Base-by-base conservation (phyloP, 35 echinoderm and acorn worm species). In the Ophioderma brevispina region DNA sequence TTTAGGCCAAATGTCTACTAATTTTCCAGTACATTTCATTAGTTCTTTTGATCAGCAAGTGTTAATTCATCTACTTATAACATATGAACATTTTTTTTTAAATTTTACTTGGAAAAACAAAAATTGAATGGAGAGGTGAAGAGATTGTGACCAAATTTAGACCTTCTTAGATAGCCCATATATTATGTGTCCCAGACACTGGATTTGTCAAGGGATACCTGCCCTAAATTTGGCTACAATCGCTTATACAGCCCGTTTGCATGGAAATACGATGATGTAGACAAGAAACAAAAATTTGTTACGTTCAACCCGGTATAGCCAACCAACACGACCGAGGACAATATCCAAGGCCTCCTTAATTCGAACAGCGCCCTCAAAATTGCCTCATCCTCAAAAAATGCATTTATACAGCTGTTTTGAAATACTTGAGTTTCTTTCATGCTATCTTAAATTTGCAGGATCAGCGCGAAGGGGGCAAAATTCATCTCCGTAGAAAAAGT, bases 401-500 rank as follows among this genome's bases (percentile, higher is more conserved):
- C 59, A 70, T 70, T 30, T 70, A 70, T 70, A 70, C 41, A 46
- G 41, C 41, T 17, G 17, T 4, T 46, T 17, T 8, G 10, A 70
- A 18, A 6, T 70, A 25, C 59, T 15, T 70, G 10, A 25, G 1
- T 30, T 6, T 30, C 17, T 1, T 70, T 70, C 59, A 70, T 70
- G 59, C 59, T 25, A 46, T 46, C 5, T 17, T 8, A 4, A 46
- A 8, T 46, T 46, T 46, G 17, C 17, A 4, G 41, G 15, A 70
- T 25, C 59, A 70, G 28, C 2, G 59, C 59, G n/a, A 70, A 25
- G 15, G 17, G 59, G 3, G 5, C n/a, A 3, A 70, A 70, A 25
- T 70, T 70, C 59, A 70, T 70, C 28, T 70, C 8, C 28, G 59
- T 70, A 70, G 59, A 70, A 70, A n/a, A 70, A 70, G 59, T 70